Evolutionary conservation across 35 echinoderm and acorn worm species (phyloP), one percentile per base, ranked within the genome.

Genomic region (Nesometra sesokonis): DNA sequence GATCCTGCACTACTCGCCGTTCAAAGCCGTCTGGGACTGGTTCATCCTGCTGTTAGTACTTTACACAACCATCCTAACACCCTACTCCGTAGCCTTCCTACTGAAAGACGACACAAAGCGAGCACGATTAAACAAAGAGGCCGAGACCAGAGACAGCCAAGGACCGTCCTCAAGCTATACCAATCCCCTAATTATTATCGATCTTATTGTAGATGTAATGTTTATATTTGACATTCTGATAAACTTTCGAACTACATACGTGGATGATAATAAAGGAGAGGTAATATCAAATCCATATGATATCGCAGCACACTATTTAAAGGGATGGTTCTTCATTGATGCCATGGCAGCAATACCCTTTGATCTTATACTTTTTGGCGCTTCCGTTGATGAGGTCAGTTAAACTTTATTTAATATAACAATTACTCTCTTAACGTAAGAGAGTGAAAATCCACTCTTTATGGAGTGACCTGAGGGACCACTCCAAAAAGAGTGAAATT

Each of bases 11-110:
- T 97, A 97, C 82, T 97, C 95, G 46, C 95, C 95, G 17, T 97
- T 97, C 82, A 97, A 97, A 84, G 95, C 95, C 40, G 89, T 97
- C 1, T 97, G 95, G 95, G 95, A 97, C 84, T 97, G 95, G 95
- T 91, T 97, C 78, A 90, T 97, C 0, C 77, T 97, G 35, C 85
- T 97, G 0, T 88, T 97, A 0, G 95, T 97, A 0, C 89, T 97
- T 23, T 97, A 97, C 79, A 97, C 95, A 23, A 92, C 95, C 30
- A 97, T 97, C 79, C 92, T 97, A 84, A 97, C 95, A 40, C 95
- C 95, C 5, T 97, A 97, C 37, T 89, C 95, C 21, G 95, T 92
- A 31, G 95, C 91, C 43, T 97, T 97, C 85, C 90, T 97, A 5
- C 86, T 97, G 17, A 84, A 82, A 77, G 91, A 91, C 77, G 93